Evolutionary conservation across 2,888 invertebrate species (phyloP), one percentile per base, ranked within the genome.

Genomic region (Coenonympha arcania): DNA sequence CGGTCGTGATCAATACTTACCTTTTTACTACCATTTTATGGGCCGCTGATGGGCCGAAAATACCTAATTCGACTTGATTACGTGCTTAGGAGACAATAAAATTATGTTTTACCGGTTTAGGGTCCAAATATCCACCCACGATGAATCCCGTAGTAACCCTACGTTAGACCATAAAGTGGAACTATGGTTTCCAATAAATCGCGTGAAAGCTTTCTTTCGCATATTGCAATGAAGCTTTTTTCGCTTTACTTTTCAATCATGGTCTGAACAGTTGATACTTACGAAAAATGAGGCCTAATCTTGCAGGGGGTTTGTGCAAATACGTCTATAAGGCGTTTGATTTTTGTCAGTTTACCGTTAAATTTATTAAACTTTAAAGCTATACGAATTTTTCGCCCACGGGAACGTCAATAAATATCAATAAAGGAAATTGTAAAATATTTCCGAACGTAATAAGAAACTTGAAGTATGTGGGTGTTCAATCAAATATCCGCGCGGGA

Each of bases 61-160:
- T 71, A 67, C 71, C 77, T 79, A 82, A 83, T 80, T 81, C 75
- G 69, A 79, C 78, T 81, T 80, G 79, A 81, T 82, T 83, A 80
- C 73, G 74, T 76, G 76, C 71, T 72, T 68, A 64, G 64, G 68
- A 73, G 74, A 79, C 79, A 77, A 76, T 82, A 78, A 82, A 80
- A 74, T 71, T 72, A 75, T 75, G 71, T 73, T 80, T 79, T 74
- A 80, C 74, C 62, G 55, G 58, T 44, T 36, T 31, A 36, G 26
- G 13, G 15, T 22, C 18, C 9, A 40, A 48, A 51, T 48, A 47
- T 19, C 49, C 45, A 24, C 47, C 44, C 34, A 51, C 34, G 33
- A 36, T 1, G 6, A 11, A 15, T 18, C 1, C 6, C 28, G 11
- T n/a, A 30, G 18, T 24, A 39, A 0, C 22, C 22, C 37, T 8